phyloP scores from a whole-genome alignment of 2,113 vertebrate species.

The Cyanoramphus novaezelandiae region DNA sequence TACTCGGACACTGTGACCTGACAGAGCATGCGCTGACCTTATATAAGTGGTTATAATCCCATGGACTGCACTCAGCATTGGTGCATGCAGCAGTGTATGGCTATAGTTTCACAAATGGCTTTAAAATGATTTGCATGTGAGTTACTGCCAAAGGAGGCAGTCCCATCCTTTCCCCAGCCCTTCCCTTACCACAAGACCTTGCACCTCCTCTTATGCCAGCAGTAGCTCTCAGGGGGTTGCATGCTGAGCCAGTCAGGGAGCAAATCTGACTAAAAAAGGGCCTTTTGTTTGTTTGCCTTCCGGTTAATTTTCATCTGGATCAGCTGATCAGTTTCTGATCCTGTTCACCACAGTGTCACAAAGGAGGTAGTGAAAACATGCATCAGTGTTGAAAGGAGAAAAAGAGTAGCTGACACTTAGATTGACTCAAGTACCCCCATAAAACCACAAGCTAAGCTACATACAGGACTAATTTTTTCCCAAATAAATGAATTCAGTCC shows the following conservation, averaged over 20 bases:
- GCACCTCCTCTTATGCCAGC: not conserved
- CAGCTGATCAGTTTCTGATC: slow-evolving; percentile 41
- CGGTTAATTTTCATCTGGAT: slow-evolving; percentile 31
- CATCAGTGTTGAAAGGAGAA: not conserved
- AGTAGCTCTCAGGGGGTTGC: not conserved
- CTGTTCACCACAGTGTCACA: not conserved
- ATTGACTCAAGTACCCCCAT: not conserved
- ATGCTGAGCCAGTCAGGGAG: not conserved
- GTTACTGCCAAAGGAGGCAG: not conserved
- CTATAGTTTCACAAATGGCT: not conserved
- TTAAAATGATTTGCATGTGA: not conserved
- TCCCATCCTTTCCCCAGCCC: not conserved
- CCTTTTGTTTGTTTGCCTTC: slow-evolving; percentile 44
- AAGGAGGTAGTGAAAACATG: slow-evolving; percentile 16
- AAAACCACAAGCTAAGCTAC: not conserved
- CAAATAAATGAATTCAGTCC: not conserved
- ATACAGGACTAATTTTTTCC: not conserved
- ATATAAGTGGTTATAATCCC: not conserved
- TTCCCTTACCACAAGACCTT: not conserved
- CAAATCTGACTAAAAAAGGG: slow-evolving; percentile 19
- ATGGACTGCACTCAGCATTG: not conserved
- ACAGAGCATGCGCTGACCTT: not conserved
- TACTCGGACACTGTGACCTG: not conserved
- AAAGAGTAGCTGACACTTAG: not conserved
- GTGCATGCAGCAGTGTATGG: not conserved